phyloP scores from a whole-genome alignment of 2,888 invertebrate genomes.

The Podotricha telesiphe region DNA sequence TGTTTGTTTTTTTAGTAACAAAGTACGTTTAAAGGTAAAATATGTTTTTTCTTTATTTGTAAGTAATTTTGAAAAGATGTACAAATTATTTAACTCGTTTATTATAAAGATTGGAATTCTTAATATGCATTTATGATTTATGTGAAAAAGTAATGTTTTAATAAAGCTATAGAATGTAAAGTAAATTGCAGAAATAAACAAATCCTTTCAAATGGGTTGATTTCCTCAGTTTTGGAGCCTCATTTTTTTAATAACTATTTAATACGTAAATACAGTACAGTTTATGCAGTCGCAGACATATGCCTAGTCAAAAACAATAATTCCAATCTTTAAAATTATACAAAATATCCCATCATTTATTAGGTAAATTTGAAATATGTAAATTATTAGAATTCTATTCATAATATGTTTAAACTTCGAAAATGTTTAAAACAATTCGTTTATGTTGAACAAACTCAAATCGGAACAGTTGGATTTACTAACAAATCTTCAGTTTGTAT shows the following conservation, averaged over 20 bases:
- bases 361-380: neutral
- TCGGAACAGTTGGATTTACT: slow-evolving; percentile 8
- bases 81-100: neutral
- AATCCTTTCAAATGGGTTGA: too few species aligned
- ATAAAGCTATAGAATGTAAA: too few species aligned
- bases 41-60: slow-evolving; percentile 13
- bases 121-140: too few species aligned
- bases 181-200: too few species aligned
- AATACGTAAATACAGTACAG: too few species aligned
- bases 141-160: too few species aligned
- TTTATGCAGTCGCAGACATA: too few species aligned
- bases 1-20: slow-evolving; percentile 10
- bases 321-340: too few species aligned
- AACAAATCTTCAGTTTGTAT: slow-evolving; percentile 27
- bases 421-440: slow-evolving; percentile 12
- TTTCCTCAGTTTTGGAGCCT: too few species aligned
- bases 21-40: neutral
- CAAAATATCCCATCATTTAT: neutral
- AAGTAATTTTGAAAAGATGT: neutral
- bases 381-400: neutral
- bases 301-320: too few species aligned
- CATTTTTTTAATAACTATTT: too few species aligned
- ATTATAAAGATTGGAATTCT: neutral
- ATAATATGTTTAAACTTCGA: slow-evolving; percentile 1
- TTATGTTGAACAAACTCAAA: slow-evolving; percentile 8